Evolutionary conservation across 1,140 invertebrate species (phyloP).

Genomic region (Drosophila baimaii): DNA sequence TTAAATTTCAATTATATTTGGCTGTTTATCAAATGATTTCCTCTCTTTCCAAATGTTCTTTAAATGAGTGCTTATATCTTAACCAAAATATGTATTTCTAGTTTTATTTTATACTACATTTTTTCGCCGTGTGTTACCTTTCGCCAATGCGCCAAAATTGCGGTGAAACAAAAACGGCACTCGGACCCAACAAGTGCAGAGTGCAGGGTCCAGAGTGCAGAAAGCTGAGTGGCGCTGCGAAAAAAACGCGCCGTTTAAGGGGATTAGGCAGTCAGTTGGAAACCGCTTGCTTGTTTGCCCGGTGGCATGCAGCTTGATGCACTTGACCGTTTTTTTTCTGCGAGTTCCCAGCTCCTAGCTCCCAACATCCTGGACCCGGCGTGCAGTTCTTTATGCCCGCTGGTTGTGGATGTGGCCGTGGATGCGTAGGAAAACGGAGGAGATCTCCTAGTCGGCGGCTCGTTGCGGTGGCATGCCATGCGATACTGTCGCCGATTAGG

Average conservation of each 20-base stretch:
- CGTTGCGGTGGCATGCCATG: conserved; percentile 47
- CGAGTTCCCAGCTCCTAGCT: conserved; percentile 9
- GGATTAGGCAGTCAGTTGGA: conserved; percentile 81
- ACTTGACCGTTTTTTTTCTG: conserved; percentile 72
- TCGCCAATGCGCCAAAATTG: conserved; percentile 74
- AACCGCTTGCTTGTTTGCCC: conserved; percentile 77
- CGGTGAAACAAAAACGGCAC: conserved; percentile 77
- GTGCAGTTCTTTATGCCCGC: conserved; percentile 49
- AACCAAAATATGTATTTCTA: neutral
- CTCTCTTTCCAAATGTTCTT: no score
- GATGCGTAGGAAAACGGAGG: conserved; percentile 37
- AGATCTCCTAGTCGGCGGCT: conserved; percentile 3
- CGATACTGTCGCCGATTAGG: conserved; percentile 80
- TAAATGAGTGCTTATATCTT: neutral
- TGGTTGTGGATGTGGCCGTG: conserved; percentile 6
- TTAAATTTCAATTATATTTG: no score
- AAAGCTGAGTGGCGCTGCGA: conserved; percentile 28
- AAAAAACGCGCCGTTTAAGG: conserved; percentile 78
- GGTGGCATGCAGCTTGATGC: conserved; percentile 81
- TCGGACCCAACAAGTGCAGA: conserved; percentile 61
- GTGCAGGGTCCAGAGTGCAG: conserved; percentile 46
- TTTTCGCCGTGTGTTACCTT: conserved; percentile 55
- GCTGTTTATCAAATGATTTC: rapidly evolving
- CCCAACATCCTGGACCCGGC: conserved; percentile 15
- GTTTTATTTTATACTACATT: neutral